A percentile compares a stretch with the other conserved stretches of the same genome.
These are phyloP conservation scores for Addax nasomaculatus DNA, from an alignment of 2,113 vertebrate species.

Conservation along the genomic window DNA sequence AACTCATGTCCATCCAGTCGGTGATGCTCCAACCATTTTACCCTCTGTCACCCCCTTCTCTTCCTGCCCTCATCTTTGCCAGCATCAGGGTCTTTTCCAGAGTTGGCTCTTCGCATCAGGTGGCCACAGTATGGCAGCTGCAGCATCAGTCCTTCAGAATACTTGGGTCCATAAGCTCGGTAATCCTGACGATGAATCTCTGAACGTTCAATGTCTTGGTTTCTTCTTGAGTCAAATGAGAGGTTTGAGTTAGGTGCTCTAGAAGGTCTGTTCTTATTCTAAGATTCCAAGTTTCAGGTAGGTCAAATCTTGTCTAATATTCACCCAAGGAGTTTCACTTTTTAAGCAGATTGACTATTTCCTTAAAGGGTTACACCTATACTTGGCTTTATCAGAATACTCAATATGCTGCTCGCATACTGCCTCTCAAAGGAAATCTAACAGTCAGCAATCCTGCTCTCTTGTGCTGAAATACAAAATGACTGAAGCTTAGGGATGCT, in stretches of 20 bases:
- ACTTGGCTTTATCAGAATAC: background rate
- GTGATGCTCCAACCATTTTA: background rate
- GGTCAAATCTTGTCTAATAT: slow-evolving; percentile 12
- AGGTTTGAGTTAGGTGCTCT: background rate
- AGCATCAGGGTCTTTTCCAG: background rate
- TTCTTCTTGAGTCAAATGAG: background rate
- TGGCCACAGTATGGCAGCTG: background rate
- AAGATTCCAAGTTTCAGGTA: background rate
- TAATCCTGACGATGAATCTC: background rate
- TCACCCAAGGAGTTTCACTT: background rate
- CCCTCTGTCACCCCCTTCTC: background rate
- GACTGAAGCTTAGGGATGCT: slow-evolving; percentile 59
- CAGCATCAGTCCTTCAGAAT: background rate
- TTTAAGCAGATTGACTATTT: background rate
- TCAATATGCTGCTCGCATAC: background rate
- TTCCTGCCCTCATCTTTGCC: background rate
- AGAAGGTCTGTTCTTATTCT: background rate
- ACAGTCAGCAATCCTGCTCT: slow-evolving; percentile 4
- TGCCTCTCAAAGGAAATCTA: slow-evolving; percentile 31
- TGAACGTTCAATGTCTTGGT: background rate
- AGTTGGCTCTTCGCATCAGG: background rate
- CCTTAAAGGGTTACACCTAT: background rate
- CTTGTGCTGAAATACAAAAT: background rate
- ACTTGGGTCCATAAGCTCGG: background rate
- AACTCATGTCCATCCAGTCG: background rate